Evolutionary conservation across 2,888 invertebrate genomes (phyloP), one percentile per base, ranked within the genome.

Genomic region (Arrhopalites spinosus): DNA sequence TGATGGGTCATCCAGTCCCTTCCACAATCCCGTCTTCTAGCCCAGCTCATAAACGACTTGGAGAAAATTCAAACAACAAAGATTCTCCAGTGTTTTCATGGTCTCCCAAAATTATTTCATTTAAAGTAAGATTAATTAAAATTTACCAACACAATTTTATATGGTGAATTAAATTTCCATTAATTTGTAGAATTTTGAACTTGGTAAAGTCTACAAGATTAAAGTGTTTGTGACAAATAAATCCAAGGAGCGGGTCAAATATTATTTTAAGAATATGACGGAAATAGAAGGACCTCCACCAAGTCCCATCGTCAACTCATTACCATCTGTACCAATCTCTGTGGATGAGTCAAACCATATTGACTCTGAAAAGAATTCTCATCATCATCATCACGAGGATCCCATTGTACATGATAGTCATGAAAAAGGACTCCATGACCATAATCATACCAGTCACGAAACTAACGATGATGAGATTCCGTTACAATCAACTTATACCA

Each of bases 101-200:
- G 68, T 23, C 61, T 25, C 76, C 76, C 1, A 53, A 73, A 30
- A 59, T 69, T 25, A 53, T 76, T 25, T 59, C 73, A 1, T 76
- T 76, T 36, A 56, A 72, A 61, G 76, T 76, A 69, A 53, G 17
- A 25, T 20, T 63, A 50, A 56, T 30, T 64, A 45, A 43, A 43
- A 13, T n/a, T 53, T 36, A 7, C 36, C n/a, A n/a, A n/a, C n/a
- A n/a, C n/a, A n/a, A 2, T 47, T 47, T 47, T 47, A 47, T 17
- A 47, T 7, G 45, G 15, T 45, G n/a, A 27, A 36, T 23, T 29
- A 70, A 27, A 70, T 20, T 27, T n/a, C n/a, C n/a, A n/a, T n/a
- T n/a, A n/a, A n/a, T n/a, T n/a, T n/a, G n/a, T n/a, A 78, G 78
- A 74, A 78, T 61, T 78, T 61, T 29, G 76, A 76, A 20, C 53